Conservation (phyloP, 2,888 invertebrate genomes). For the Caenorhabditis sp. region DNA sequence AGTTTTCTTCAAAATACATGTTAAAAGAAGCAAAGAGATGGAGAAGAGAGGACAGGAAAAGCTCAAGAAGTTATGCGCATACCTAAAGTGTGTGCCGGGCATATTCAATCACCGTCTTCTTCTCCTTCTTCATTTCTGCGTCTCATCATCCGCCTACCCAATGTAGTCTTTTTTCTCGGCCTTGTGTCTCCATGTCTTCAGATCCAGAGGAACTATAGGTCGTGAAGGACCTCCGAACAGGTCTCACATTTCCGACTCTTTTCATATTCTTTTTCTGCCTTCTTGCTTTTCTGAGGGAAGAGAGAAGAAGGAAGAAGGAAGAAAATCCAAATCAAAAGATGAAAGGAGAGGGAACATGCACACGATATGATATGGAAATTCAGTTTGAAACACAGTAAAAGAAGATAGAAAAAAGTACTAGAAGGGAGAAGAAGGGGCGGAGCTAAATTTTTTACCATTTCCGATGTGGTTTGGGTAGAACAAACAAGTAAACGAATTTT, state of each 20-base stretch:
- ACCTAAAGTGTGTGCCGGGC: conserved; percentile 57
- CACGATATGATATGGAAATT: conserved; percentile 25
- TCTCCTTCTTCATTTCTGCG: conserved; percentile 18
- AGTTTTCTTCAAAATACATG: conserved; percentile 25
- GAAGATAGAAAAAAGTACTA: no score
- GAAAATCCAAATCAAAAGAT: no score
- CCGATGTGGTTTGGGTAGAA: no score
- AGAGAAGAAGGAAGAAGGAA: no score
- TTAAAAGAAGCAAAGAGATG: background rate
- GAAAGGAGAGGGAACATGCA: background rate
- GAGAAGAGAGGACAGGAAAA: conserved; percentile 14
- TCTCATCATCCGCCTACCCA: conserved; percentile 46
- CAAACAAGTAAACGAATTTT: no score
- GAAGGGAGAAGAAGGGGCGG: no score
- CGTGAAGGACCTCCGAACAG: conserved; percentile 25
- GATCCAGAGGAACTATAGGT: background rate
- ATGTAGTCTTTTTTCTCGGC: no score
- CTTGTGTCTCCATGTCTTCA: no score
- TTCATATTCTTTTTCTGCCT: background rate
- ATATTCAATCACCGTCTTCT: conserved; percentile 58
- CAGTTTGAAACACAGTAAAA: background rate
- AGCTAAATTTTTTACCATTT: no score
- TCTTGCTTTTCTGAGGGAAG: background rate
- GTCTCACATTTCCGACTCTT: conserved; percentile 36
- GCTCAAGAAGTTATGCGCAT: conserved; percentile 64